Percentiles rank a stretch among this genome's conserved stretches.
phyloP scores from a whole-genome alignment of 37 sponge, comb jelly and placozoan species.

The Halichondria panicea region DNA sequence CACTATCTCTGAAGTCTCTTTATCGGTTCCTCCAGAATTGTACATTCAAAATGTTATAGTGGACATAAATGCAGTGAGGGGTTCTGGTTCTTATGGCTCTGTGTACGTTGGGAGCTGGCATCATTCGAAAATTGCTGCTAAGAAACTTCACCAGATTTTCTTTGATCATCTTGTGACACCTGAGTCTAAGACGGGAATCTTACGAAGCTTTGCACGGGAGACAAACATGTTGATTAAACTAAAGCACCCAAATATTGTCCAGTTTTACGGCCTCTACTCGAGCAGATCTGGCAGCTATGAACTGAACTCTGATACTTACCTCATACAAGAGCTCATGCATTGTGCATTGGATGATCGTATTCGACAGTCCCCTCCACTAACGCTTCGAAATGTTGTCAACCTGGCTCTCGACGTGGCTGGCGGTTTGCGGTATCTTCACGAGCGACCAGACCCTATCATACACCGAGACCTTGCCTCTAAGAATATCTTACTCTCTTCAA shows the following conservation, averaged over 20 bases:
- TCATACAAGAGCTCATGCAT: conserved; percentile 60
- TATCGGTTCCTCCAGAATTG: too few species aligned
- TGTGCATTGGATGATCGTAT: conserved; percentile 45
- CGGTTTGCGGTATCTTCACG: conserved; percentile 76
- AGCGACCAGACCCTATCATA: conserved; percentile 54
- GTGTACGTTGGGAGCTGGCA: conserved; percentile 57
- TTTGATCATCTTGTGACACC: conserved; percentile 15
- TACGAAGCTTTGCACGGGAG: conserved; percentile 47
- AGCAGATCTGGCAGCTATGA: neutral
- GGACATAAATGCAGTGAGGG: too few species aligned
- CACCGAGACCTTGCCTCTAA: conserved; percentile 78
- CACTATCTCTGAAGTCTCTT: too few species aligned
- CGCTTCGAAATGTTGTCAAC: conserved; percentile 52
- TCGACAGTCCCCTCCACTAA: conserved; percentile 21
- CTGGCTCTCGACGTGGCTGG: conserved; percentile 35
- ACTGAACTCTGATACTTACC: conserved; percentile 21
- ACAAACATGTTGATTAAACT: conserved; percentile 27
- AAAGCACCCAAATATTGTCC: conserved; percentile 81
- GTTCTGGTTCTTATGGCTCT: conserved; percentile 62
- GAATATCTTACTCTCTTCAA: conserved; percentile 59
- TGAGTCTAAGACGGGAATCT: conserved; percentile 16
- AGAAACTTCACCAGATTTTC: conserved; percentile 52
- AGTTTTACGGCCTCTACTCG: conserved; percentile 62
- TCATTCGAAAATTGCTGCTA: conserved; percentile 62
- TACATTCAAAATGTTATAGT: too few species aligned